Base-by-base conservation (phyloP, 2,113 vertebrate genomes). In the Furnarius figulus region DNA sequence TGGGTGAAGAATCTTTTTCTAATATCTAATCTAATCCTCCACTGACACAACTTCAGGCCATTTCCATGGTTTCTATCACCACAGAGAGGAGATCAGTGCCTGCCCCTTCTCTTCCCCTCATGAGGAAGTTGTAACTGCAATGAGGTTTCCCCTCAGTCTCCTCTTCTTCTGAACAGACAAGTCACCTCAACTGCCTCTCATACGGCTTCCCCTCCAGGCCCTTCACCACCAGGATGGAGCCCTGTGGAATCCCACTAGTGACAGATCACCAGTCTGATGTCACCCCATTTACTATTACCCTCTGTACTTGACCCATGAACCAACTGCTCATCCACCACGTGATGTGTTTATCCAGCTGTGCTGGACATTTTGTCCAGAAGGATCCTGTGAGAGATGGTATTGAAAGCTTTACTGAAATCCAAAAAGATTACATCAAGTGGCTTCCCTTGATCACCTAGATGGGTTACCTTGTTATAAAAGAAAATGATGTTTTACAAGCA, bases 181-280 rank as follows among this genome's bases (percentile, higher is more conserved):
- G 19, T 15, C n/a, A 12, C 20, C 28, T 85, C 50, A 27, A 25
- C 10, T 10, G 3, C 35, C 35, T 42, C 44, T 50, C 24, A 13
- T 1, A 10, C 0, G 0, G 6, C 21, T 76, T 37, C 31, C 18
- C 80, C 37, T 44, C 22, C 35, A 44, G 17, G 33, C 11, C 5
- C 31, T 27, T 68, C 52, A 67, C 20, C 5, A 1, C 14, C 1
- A 47, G 2, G 70, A 6, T 30, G 42, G 52, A 67, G 52, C 31
- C 42, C 52, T 10, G 30, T 9, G 37, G 44, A 76, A 14, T 8
- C 2, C n/a, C 12, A 1, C 16, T 12, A 9, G 42, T 49, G 52
- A 42, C 61, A n/a, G 6, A 12, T 20, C 20, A 0, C 42, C 35
- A 56, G 9, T n/a, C 30, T 58, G 52, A 35, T 49, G 40, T 35